A percentile compares a stretch with the other conserved stretches of the same genome.
Evolutionary conservation across 2,113 vertebrate genomes (phyloP).

Genomic region (Rhea pennata): DNA sequence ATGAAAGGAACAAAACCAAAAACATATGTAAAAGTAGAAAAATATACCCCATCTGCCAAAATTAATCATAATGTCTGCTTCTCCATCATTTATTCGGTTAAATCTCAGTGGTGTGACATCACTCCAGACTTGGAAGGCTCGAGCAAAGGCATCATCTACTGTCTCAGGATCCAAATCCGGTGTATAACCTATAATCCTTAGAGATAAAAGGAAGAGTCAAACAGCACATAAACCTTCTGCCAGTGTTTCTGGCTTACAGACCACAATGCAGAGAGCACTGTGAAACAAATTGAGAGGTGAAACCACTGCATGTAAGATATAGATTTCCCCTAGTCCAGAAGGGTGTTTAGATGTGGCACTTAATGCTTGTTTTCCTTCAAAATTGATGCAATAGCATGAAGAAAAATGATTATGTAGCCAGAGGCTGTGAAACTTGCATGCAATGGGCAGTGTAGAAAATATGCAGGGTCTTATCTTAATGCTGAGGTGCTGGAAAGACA

Average conservation of each 20-base stretch:
- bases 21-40: background rate
- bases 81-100: constrained; percentile 89
- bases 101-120: constrained; percentile 91
- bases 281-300: background rate
- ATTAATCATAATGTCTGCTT: constrained; percentile 98
- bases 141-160: constrained; percentile 93
- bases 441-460: background rate
- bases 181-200: constrained; percentile 92
- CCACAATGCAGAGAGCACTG: background rate
- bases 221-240: background rate
- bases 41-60: constrained; percentile 96
- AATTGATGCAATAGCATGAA: background rate
- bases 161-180: constrained; percentile 93
- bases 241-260: background rate
- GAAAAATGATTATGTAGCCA: background rate
- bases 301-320: background rate
- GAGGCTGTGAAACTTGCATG: background rate
- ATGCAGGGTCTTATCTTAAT: background rate
- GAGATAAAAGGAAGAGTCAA: constrained; percentile 13
- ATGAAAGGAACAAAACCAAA: constrained; percentile 22
- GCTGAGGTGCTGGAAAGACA: background rate
- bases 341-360: background rate
- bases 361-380: background rate
- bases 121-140: constrained; percentile 97
- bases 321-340: background rate